phyloP scores from a whole-genome alignment of 2,888 invertebrate genomes.

The Enchytraeus crypticus region DNA sequence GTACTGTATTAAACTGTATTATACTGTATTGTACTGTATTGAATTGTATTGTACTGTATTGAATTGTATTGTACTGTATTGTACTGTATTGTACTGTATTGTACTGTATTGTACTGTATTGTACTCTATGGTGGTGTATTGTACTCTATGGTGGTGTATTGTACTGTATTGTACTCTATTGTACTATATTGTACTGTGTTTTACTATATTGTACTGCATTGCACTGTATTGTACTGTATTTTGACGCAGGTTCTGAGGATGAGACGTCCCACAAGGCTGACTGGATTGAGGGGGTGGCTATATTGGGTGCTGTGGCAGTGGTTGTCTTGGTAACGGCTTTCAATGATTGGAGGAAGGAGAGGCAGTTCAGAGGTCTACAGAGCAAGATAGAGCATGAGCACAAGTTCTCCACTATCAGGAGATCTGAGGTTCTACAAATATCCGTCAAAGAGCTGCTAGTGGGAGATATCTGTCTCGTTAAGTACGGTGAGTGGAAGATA shows the following conservation, averaged over 20 bases:
- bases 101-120: too few relatives aligned
- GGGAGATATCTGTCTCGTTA: slow-evolving; percentile 89
- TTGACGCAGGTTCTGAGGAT: slow-evolving; percentile 53
- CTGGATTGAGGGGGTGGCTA: slow-evolving; percentile 99
- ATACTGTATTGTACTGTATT: too few relatives aligned
- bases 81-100: too few relatives aligned
- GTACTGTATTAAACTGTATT: too few relatives aligned
- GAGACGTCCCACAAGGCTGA: slow-evolving; percentile 79
- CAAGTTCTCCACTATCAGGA: slow-evolving; percentile 86
- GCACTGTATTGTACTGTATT: too few relatives aligned
- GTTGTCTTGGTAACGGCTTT: slow-evolving; percentile 98
- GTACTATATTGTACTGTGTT: too few relatives aligned
- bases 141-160: too few relatives aligned
- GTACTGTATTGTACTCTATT: too few relatives aligned
- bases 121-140: too few relatives aligned
- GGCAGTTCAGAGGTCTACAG: slow-evolving; percentile 96
- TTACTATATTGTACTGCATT: too few relatives aligned
- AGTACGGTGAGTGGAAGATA: slow-evolving; percentile 50
- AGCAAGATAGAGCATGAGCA: slow-evolving; percentile 97
- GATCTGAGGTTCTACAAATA: slow-evolving; percentile 82
- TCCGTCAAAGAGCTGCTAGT: slow-evolving; percentile 93
- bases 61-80: too few relatives aligned
- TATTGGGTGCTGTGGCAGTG: slow-evolving; percentile 95
- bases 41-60: too few relatives aligned
- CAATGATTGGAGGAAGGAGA: slow-evolving; percentile 99